These are phyloP conservation scores for Auanema sp. DNA, from an alignment of 2,888 invertebrate genomes.

Conservation along the genomic window DNA sequence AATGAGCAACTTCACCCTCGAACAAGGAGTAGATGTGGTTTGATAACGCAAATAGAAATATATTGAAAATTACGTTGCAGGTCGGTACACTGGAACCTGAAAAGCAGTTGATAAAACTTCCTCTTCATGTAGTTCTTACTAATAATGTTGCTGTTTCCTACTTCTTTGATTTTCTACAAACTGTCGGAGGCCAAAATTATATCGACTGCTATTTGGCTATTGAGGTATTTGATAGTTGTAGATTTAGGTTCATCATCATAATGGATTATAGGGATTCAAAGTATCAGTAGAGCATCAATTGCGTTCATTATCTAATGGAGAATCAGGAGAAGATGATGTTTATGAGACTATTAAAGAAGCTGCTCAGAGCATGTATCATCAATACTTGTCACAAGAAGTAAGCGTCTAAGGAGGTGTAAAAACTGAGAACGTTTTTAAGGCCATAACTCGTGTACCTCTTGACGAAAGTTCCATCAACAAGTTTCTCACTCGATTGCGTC, in stretches of 20 bases:
- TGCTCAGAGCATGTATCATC: conserved; percentile 77
- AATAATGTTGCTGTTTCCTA: conserved; percentile 78
- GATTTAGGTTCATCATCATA: neutral
- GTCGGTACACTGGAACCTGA: conserved; percentile 7
- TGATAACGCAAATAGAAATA: neutral
- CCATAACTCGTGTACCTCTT: conserved; percentile 72
- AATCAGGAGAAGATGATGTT: conserved; percentile 58
- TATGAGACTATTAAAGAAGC: conserved; percentile 72
- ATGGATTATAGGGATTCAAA: conserved; percentile 56
- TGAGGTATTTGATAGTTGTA: conserved; percentile 70
- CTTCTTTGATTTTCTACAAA: conserved; percentile 77
- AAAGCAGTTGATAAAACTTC: conserved; percentile 66
- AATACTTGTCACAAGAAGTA: conserved; percentile 77
- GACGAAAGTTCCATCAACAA: conserved; percentile 73
- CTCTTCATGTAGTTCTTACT: conserved; percentile 76
- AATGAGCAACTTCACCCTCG: conserved; percentile 31
- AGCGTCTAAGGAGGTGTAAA: neutral
- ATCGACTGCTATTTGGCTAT: conserved; percentile 80
- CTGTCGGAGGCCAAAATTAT: conserved; percentile 75
- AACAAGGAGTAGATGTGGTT: conserved; percentile 22
- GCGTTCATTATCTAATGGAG: conserved; percentile 55
- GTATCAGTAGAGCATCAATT: conserved; percentile 76
- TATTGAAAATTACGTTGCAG: no score
- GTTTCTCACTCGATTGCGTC: conserved; percentile 72
- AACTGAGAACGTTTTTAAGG: conserved; percentile 67